Evolutionary conservation across 2,888 invertebrate genomes (phyloP).

Genomic region (Mylabris sibirica): DNA sequence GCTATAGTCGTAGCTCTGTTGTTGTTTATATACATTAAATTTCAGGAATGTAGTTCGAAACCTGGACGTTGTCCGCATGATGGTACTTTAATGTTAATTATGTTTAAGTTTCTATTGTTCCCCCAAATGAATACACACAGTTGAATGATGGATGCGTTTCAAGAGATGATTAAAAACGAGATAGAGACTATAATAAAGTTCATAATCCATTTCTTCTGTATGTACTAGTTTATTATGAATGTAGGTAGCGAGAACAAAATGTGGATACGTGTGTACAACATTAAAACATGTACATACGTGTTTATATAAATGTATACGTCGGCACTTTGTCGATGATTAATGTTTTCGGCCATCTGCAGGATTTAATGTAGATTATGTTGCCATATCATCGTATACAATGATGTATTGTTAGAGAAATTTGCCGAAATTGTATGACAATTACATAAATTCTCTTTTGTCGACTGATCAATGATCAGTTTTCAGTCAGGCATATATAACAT

Average conservation of each 20-base stretch:
- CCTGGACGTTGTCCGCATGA: slow-evolving; percentile 40
- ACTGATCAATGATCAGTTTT: background rate
- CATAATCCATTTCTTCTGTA: slow-evolving; percentile 33
- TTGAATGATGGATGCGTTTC: slow-evolving; percentile 29
- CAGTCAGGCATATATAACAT: background rate
- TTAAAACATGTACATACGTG: background rate
- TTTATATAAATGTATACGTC: no score
- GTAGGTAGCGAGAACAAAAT: slow-evolving; percentile 31
- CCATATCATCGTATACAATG: slow-evolving; percentile 36
- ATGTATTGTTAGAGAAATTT: slow-evolving; percentile 29
- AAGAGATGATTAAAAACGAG: slow-evolving; percentile 22
- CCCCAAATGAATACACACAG: slow-evolving; percentile 10
- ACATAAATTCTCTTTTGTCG: slow-evolving; percentile 4
- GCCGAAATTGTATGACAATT: slow-evolving; percentile 7
- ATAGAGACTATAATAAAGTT: slow-evolving; percentile 29
- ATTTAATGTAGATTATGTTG: slow-evolving; percentile 41
- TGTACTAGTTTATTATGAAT: slow-evolving; percentile 18
- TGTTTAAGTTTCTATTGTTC: slow-evolving; percentile 42
- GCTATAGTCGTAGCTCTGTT: no score
- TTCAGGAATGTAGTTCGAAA: background rate
- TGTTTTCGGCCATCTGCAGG: slow-evolving; percentile 40
- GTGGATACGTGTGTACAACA: slow-evolving; percentile 25
- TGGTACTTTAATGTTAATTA: slow-evolving; percentile 47
- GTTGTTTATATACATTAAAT: background rate
- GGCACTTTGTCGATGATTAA: slow-evolving; percentile 40